A percentile compares a stretch with the other conserved stretches of the same genome.
Evolutionary conservation across 64 coral and sea anemone genomes (phyloP).

Genomic region (Dendrophyllia cribrosa): DNA sequence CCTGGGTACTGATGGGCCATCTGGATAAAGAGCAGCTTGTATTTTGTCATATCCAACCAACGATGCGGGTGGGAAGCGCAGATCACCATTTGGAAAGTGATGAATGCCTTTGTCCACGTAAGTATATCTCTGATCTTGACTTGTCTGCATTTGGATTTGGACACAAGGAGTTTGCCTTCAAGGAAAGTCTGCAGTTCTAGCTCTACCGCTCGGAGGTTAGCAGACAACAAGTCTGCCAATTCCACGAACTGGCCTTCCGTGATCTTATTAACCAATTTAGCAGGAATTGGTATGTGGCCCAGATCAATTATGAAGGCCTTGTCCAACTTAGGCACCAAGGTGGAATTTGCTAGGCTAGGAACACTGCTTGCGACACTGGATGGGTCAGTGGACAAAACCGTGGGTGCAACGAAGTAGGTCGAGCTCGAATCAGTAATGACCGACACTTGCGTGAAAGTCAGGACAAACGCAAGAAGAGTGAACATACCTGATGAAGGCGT

Average conservation of each 20-base stretch:
- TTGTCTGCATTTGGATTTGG: neutral
- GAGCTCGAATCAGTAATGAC: neutral
- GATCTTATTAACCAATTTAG: too few relatives aligned
- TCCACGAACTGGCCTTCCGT: slow-evolving; percentile 29
- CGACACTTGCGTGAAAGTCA: neutral
- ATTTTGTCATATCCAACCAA: too few relatives aligned
- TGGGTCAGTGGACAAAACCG: too few relatives aligned
- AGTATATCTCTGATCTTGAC: neutral
- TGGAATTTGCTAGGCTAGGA: neutral
- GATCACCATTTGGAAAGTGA: neutral
- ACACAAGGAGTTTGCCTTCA: neutral
- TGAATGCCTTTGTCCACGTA: neutral
- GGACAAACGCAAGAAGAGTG: neutral
- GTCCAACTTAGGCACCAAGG: neutral
- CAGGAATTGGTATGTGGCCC: neutral
- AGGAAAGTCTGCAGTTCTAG: neutral
- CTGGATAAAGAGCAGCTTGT: too few relatives aligned
- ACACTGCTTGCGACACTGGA: neutral
- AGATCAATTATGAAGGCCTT: slow-evolving; percentile 18
- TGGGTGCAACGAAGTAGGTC: neutral
- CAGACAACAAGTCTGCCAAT: slow-evolving; percentile 4
- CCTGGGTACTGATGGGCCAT: too few relatives aligned
- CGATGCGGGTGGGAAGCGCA: neutral
- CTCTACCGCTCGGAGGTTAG: neutral
- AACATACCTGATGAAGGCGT: neutral